phyloP scores from a whole-genome alignment of 2,113 vertebrate genomes.

The Jacana jacana region DNA sequence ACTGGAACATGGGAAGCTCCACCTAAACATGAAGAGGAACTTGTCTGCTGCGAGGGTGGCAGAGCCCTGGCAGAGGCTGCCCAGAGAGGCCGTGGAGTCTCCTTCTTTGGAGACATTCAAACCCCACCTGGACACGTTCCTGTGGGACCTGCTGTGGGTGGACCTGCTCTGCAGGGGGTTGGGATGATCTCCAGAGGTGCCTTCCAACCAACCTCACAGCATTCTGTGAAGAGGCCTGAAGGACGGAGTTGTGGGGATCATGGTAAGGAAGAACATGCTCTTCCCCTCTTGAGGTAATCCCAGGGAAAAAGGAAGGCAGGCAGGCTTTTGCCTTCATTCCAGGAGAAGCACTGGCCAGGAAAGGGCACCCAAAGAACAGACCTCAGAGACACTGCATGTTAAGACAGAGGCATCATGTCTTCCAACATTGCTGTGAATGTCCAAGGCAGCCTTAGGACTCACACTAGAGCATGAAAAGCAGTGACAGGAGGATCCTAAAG shows the following conservation, averaged over 20 bases:
- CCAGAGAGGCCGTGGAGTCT: no score
- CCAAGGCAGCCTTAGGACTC: background rate
- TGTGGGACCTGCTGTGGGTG: no score
- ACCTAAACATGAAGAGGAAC: no score
- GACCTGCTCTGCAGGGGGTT: no score
- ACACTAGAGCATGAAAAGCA: background rate
- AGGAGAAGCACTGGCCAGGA: background rate
- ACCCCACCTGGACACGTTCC: no score
- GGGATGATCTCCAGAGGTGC: no score
- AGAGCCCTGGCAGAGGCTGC: no score
- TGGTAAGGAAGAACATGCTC: background rate
- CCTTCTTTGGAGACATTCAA: no score
- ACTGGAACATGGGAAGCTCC: no score
- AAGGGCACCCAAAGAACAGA: background rate
- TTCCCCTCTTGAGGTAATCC: background rate
- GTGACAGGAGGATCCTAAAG: background rate
- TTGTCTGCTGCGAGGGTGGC: no score
- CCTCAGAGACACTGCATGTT: background rate
- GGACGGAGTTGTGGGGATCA: background rate
- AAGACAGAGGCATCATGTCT: background rate
- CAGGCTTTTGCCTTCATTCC: constrained; percentile 2
- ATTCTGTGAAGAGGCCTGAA: background rate
- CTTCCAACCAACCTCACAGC: no score
- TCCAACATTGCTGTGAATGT: background rate
- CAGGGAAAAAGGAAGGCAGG: background rate